Conservation (phyloP, 2,797 vertebrate species). For the Periophthalmus magnuspinnatus region DNA sequence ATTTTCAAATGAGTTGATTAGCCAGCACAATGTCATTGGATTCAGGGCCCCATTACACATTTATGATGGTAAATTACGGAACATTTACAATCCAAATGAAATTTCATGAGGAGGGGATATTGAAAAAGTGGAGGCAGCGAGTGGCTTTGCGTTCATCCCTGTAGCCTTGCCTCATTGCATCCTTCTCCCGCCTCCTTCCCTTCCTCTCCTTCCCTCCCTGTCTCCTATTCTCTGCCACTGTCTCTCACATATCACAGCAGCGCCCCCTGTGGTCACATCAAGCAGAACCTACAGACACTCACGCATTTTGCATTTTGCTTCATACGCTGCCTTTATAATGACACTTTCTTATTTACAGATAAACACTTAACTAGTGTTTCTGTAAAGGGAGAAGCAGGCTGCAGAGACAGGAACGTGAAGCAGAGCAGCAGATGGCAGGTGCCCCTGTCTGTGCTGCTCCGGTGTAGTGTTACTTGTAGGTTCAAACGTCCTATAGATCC, state of each 20-base stretch:
- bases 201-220: constrained; percentile 18
- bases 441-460: constrained; percentile 39
- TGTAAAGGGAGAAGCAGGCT: neutral
- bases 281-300: constrained; percentile 47
- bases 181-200: constrained; percentile 52
- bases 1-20: constrained; percentile 88
- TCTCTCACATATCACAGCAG: constrained; percentile 76
- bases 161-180: constrained; percentile 74
- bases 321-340: constrained; percentile 5
- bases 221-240: constrained; percentile 14
- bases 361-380: constrained; percentile 15
- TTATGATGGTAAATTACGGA: constrained; percentile 87
- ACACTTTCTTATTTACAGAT: constrained; percentile 5
- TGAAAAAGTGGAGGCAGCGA: constrained; percentile 75
- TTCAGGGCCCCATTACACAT: constrained; percentile 86
- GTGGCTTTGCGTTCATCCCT: constrained; percentile 72
- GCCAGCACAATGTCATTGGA: constrained; percentile 84
- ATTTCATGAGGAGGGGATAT: constrained; percentile 84
- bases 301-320: neutral
- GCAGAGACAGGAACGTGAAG: constrained; percentile 17
- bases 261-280: constrained; percentile 79
- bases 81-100: constrained; percentile 90
- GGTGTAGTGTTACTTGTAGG: constrained; percentile 57
- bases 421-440: constrained; percentile 27
- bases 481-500: constrained; percentile 70